Evolutionary conservation across 2,888 invertebrate genomes (phyloP).

Genomic region (Scrobipalpa costella): DNA sequence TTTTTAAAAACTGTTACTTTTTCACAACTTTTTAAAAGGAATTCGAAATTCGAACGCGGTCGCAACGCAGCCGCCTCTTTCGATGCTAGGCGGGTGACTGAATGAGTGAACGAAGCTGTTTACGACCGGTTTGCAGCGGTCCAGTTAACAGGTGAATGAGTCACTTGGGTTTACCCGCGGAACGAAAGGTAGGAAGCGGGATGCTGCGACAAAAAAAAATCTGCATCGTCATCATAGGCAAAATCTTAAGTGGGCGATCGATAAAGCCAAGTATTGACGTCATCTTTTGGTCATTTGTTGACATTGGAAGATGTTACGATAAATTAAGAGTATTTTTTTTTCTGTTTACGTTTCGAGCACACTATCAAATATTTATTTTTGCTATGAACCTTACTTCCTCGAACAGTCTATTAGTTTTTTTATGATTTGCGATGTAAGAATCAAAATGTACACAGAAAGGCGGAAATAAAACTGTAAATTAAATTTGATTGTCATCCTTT

Average conservation of each 20-base stretch:
- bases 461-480: no score
- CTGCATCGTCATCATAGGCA: background rate
- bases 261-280: no score
- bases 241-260: background rate
- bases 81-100: conserved; percentile 8
- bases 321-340: no score
- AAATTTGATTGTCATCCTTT: no score
- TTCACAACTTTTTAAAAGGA: background rate
- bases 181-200: background rate
- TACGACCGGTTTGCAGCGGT: background rate
- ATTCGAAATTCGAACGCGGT: conserved; percentile 14
- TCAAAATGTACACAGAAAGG: no score
- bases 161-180: conserved; percentile 8
- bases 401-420: no score
- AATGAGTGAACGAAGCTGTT: conserved; percentile 11
- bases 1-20: conserved; percentile 11
- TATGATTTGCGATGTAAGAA: no score
- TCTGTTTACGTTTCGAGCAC: no score
- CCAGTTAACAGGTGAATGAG: conserved; percentile 10
- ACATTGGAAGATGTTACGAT: no score
- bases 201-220: background rate
- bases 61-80: conserved; percentile 11
- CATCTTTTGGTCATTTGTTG: no score
- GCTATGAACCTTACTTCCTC: no score
- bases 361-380: no score